These are phyloP conservation scores for Raja brachyura DNA, from an alignment of 2,113 vertebrate species.

Conservation along the genomic window DNA sequence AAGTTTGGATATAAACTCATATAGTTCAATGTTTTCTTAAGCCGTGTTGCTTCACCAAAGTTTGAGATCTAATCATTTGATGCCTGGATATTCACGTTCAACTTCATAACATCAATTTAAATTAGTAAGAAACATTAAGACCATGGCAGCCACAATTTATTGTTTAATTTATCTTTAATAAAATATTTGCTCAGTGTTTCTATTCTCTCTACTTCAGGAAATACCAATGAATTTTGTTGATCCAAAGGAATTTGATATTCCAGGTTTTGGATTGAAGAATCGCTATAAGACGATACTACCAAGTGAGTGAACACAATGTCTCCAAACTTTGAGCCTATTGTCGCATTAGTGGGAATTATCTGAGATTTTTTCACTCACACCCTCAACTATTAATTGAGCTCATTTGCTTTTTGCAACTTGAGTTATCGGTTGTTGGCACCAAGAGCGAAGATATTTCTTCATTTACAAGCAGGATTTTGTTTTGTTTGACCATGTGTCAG, in stretches of 20 bases:
- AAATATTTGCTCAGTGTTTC: not conserved
- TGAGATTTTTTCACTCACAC: not conserved
- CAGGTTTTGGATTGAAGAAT: conserved; percentile 93
- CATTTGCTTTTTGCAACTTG: not conserved
- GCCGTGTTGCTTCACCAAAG: conserved; percentile 16
- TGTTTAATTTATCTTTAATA: not conserved
- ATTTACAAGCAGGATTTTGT: not conserved
- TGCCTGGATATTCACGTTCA: not conserved
- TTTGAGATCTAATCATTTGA: conserved; percentile 42
- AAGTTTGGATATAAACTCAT: not conserved
- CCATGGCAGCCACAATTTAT: not conserved
- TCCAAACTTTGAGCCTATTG: not conserved
- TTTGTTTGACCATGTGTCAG: not conserved
- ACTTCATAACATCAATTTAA: not conserved
- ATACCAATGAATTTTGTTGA: conserved; percentile 98
- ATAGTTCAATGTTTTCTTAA: not conserved
- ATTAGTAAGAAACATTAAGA: not conserved
- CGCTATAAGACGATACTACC: conserved; percentile 97
- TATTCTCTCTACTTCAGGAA: conserved; percentile 64
- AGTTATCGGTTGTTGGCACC: not conserved
- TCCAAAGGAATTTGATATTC: conserved; percentile 93
- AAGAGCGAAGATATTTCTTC: not conserved
- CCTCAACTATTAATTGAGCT: not conserved
- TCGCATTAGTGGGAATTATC: too few species aligned
- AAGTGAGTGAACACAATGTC: conserved; percentile 66